Base-by-base conservation (phyloP, 2,797 vertebrate genomes). In the Enteromius anoplus region DNA sequence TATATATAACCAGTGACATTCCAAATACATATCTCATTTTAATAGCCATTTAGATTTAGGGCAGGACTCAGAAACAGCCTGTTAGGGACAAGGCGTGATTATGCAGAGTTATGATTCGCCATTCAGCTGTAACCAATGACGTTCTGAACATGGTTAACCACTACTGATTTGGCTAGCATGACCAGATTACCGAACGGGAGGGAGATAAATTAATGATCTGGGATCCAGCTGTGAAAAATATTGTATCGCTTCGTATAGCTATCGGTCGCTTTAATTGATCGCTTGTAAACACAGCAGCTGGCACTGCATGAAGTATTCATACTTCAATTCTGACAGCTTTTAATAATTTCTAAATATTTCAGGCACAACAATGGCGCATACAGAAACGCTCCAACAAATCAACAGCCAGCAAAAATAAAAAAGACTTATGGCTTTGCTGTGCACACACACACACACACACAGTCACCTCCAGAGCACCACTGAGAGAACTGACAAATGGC, bases 341-440 rank as follows among this genome's bases (percentile, higher is more conserved):
- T 85, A 75, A 87, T 87, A 87, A 90, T 90, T 89, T 90, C 79
- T 79, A 87, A 90, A 90, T 90, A 90, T 91, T 90, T 91, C 88
- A 89, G 62, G 78, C 81, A 82, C 88, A 86, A 89, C 88, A 88
- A 88, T 86, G 75, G 83, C 81, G 71, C 84, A 84, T 66, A 77
- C 70, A 84, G 78, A 88, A 85, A 88, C 75, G 80, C 65, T 85
- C 81, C 78, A 86, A 90, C 89, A 87, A 88, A 88, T 89, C 88
- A 87, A 87, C 83, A 85, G 86, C 70, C 82, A 81, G 82, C 80
- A 81, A 88, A 82, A 84, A 87, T 89, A 87, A 91, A 91, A 80
- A 89, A 86, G 87, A 90, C 81, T 88, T 87, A 90, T 82, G 81
- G 83, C 86, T 78, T 75, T 55, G 42, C 69, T 51, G 29, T 65